A percentile compares a stretch with the other conserved stretches of the same genome.
Conservation (phyloP, 2,797 vertebrate species). For the Toxotes lorentzi region DNA sequence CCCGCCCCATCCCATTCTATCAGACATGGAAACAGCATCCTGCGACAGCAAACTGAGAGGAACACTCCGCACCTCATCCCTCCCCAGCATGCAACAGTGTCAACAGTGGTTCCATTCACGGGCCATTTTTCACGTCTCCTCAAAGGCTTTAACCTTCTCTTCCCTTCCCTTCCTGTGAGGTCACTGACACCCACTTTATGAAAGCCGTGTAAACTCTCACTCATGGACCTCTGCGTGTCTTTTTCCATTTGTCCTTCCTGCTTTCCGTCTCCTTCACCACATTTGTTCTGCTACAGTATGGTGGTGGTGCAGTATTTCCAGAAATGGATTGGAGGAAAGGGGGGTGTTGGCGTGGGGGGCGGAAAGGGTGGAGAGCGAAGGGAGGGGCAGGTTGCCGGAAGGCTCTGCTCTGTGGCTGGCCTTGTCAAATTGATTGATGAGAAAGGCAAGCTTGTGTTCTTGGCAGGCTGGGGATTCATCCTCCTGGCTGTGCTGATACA, state of each 20-base stretch:
- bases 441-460: conserved; percentile 78
- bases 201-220: conserved; percentile 10
- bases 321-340: conserved; percentile 43
- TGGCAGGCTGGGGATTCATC: conserved; percentile 78
- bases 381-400: conserved; percentile 63
- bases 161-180: conserved; percentile 18
- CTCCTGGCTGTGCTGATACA: conserved; percentile 78
- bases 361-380: conserved; percentile 32
- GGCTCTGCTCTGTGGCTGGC: conserved; percentile 74
- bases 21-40: conserved; percentile 20
- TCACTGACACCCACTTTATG: conserved; percentile 31
- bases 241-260: conserved; percentile 2
- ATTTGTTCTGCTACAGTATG: conserved; percentile 41
- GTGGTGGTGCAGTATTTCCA: conserved; percentile 42
- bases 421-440: conserved; percentile 86
- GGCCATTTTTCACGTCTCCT: conserved; percentile 44
- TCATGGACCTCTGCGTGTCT: background rate
- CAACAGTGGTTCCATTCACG: conserved; percentile 9
- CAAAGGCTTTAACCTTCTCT: conserved; percentile 43
- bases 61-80: background rate
- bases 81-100: conserved; percentile 45
- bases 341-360: background rate
- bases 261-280: conserved; percentile 33
- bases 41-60: conserved; percentile 14
- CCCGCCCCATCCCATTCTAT: conserved; percentile 7